phyloP scores from a whole-genome alignment of 2,113 vertebrate genomes.

The Columbina picui region DNA sequence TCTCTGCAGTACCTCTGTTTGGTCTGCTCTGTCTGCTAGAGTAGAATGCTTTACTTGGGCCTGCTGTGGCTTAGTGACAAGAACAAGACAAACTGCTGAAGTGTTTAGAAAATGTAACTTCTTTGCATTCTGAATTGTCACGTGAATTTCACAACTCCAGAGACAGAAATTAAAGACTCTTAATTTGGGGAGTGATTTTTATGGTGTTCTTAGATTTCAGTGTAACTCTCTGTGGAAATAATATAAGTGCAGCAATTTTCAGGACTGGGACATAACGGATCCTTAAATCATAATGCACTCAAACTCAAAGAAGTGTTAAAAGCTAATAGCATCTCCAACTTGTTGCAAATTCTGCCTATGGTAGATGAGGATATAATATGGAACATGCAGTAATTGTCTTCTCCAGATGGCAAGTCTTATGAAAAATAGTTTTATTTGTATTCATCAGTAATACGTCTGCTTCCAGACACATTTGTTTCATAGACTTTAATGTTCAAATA shows the following conservation, averaged over 20 bases:
- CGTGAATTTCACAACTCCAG: not conserved
- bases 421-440: conserved; percentile 51
- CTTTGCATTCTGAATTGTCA: not conserved
- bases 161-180: not conserved
- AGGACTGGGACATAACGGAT: not conserved
- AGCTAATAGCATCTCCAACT: not conserved
- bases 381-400: conserved; percentile 34
- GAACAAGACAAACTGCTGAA: not conserved
- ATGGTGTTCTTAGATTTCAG: not conserved
- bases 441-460: conserved; percentile 16
- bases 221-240: not conserved
- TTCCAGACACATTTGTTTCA: not conserved
- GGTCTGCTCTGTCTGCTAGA: not conserved
- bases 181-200: not conserved
- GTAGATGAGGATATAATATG: conserved; percentile 8
- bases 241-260: not conserved
- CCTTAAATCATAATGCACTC: not conserved
- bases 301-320: not conserved
- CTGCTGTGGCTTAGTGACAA: not conserved
- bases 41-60: not conserved
- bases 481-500: not conserved
- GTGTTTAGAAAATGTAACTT: not conserved
- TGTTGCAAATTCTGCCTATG: conserved; percentile 21
- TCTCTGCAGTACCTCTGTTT: not conserved
- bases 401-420: conserved; percentile 37